Percentiles rank a stretch among this genome's conserved stretches.
Conservation (phyloP, 2,797 vertebrate species). For the Bovichtus diacanthus region DNA sequence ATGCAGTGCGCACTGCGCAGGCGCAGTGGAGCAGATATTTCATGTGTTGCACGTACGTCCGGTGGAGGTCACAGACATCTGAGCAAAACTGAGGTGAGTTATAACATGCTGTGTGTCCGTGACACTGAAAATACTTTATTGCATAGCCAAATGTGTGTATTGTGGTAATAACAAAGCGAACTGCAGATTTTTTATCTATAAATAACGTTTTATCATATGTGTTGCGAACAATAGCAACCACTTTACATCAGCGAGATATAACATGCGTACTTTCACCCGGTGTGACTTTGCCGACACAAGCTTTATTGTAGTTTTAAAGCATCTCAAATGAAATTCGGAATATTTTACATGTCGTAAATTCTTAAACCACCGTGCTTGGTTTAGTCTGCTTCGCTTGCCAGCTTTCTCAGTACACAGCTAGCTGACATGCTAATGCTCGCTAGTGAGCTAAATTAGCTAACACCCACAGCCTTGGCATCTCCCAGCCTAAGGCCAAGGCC, state of each 20-base stretch:
- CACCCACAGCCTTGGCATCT: conserved; percentile 47
- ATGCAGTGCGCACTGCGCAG: conserved; percentile 60
- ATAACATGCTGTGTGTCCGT: too few relatives aligned
- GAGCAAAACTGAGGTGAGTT: conserved; percentile 72
- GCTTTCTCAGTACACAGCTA: background rate
- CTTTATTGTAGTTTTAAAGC: background rate
- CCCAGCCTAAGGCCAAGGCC: conserved; percentile 57
- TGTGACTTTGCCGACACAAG: background rate
- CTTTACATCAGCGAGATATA: conserved; percentile 14
- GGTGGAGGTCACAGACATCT: conserved; percentile 84
- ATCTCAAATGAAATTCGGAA: rapidly evolving
- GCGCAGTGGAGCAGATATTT: conserved; percentile 53
- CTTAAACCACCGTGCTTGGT: rapidly evolving
- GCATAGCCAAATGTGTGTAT: rapidly evolving
- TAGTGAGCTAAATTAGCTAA: conserved; percentile 52
- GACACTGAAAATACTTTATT: background rate
- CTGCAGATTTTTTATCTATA: rapidly evolving
- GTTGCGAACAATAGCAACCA: conserved; percentile 6
- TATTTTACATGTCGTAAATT: rapidly evolving
- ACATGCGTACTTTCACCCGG: conserved; percentile 39
- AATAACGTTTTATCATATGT: background rate
- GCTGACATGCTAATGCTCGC: conserved; percentile 32
- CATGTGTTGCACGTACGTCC: conserved; percentile 75
- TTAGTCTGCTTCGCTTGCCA: background rate
- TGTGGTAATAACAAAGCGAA: rapidly evolving